Evolutionary conservation across 37 sponge, comb jelly and placozoan species (phyloP), one percentile per base, ranked within the genome.

Genomic region (Aphrocallistes beatrix): DNA sequence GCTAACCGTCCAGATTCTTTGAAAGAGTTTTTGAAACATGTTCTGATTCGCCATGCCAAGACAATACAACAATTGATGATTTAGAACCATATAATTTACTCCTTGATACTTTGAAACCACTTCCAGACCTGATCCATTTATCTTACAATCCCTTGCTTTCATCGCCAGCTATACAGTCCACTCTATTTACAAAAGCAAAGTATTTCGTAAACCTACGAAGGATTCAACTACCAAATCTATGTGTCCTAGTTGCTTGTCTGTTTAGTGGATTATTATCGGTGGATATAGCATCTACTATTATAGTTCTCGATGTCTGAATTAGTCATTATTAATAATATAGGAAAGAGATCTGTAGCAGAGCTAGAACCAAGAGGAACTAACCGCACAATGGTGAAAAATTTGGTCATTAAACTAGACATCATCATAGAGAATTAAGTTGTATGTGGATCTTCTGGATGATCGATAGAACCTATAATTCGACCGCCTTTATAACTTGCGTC

Each of bases 111-210:
- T 60, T 60, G 8, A 60, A 60, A 60, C 75, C 75, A 3, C 75
- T 60, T 30, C 32, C 75, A 60, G 10, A 60, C n/a, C 75, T 28
- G 75, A 60, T 60, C 75, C 75, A 60, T 32, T 60, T 60, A 60
- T 60, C 21, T 60, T 60, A 60, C 75, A 60, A 60, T 60, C 75
- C 75, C 75, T 60, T 28, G 75, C 75, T 60, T 60, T 60, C 75
- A 60, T 60, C 75, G 75, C 75, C 34, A 30, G 75, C 75, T 32
- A 60, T 60, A 60, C 75, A 60, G 75, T 13, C n/a, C 75, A 60
- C 75, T 60, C 75, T 60, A 60, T 60, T 60, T 60, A 60, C 75
- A 60, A 60, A 60, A 60, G 75, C 75, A 60, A 60, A 60, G 75
- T 60, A 60, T 60, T 3, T 30, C 21, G 75, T 60, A 60, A 60